Evolutionary conservation across 2,797 vertebrate genomes (phyloP).

Genomic region (Lagodon rhomboides): DNA sequence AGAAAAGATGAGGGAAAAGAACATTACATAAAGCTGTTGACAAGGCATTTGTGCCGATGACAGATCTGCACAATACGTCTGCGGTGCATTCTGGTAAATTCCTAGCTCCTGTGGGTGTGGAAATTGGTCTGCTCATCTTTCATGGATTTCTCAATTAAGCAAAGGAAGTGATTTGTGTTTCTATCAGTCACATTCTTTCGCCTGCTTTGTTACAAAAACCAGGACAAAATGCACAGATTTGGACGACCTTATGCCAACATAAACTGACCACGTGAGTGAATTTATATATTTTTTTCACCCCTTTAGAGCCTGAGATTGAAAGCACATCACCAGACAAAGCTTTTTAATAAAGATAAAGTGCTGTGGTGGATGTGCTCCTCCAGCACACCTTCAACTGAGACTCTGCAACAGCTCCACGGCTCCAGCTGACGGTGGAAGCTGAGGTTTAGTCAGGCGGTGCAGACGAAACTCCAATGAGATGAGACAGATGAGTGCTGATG

Average conservation of each 20-base stretch:
- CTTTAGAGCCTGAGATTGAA: not conserved
- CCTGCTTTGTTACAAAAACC: not conserved
- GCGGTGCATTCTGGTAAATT: constrained; percentile 2
- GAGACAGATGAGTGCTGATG: constrained; percentile 15
- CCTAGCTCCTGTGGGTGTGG: not conserved
- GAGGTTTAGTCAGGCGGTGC: not conserved
- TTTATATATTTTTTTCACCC: not conserved
- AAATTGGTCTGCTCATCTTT: not conserved
- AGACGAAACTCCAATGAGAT: constrained; percentile 6
- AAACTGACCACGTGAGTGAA: not conserved
- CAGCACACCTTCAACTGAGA: not conserved
- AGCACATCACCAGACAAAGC: not conserved
- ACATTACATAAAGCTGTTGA: not conserved
- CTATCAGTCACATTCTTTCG: not conserved
- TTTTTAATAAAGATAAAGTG: not conserved
- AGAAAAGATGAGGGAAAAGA: not conserved
- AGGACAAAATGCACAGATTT: not conserved
- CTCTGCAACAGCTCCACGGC: not conserved
- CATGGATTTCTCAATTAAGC: not conserved
- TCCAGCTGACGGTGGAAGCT: constrained; percentile 5
- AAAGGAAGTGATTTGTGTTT: not conserved
- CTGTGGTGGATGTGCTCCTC: not conserved
- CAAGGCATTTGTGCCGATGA: not conserved
- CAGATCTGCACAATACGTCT: not conserved
- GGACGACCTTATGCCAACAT: not conserved